Conservation (phyloP, 2,888 invertebrate genomes). For the Drosophila barbarae region DNA sequence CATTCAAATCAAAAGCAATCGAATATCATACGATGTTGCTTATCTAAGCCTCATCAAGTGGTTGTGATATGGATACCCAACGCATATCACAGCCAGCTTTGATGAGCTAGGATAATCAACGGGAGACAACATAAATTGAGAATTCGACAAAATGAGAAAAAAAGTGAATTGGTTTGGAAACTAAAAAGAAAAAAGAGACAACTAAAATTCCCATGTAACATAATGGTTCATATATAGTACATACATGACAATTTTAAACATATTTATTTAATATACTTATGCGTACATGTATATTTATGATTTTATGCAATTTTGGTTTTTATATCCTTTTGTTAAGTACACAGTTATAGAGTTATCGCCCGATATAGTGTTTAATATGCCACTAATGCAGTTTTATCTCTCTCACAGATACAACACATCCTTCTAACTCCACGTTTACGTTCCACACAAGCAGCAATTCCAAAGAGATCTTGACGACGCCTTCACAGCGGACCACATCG, state of each 20-base stretch:
- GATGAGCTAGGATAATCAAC: conserved; percentile 87
- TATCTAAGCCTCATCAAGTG: conserved; percentile 87
- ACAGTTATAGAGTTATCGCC: conserved; percentile 18
- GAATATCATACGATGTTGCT: conserved; percentile 75
- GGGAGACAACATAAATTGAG: conserved; percentile 71
- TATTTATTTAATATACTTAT: conserved; percentile 8
- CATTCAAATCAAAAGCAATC: conserved; percentile 8
- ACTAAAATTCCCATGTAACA: conserved; percentile 29
- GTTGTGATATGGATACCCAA: conserved; percentile 87
- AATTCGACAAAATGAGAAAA: conserved; percentile 7
- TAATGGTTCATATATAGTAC: conserved; percentile 18
- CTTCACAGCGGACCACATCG: conserved; percentile 45
- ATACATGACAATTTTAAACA: conserved; percentile 5
- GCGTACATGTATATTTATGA: conserved; percentile 21
- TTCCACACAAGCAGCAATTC: conserved; percentile 51
- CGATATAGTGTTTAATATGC: background rate
- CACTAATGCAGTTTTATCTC: conserved; percentile 44
- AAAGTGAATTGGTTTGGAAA: conserved; percentile 31
- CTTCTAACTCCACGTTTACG: conserved; percentile 44
- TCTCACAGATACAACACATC: conserved; percentile 57
- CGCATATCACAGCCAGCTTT: conserved; percentile 99
- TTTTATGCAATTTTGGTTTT: conserved; percentile 31
- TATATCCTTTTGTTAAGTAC: conserved; percentile 20
- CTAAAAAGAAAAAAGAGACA: conserved; percentile 25
- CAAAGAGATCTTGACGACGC: conserved; percentile 66